Evolutionary conservation across 2,797 vertebrate species (phyloP).

Genomic region (Antrozous pallidus): DNA sequence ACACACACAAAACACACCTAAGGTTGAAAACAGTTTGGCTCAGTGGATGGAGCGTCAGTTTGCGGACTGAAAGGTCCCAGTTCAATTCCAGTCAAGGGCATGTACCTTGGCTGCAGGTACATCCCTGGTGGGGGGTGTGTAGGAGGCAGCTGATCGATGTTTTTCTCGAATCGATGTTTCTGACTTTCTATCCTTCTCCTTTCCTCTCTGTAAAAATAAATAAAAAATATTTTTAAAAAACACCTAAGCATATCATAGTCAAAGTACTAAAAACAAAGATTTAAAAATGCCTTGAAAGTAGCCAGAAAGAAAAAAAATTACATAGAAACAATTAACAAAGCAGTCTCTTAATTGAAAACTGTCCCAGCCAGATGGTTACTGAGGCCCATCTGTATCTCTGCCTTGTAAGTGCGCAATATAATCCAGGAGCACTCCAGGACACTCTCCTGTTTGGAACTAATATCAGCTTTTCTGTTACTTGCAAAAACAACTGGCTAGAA

Average conservation of each 20-base stretch:
- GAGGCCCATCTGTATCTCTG: neutral
- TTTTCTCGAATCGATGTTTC: no score
- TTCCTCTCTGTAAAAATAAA: no score
- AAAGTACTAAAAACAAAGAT: neutral
- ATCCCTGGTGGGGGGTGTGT: no score
- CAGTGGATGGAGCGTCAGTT: no score
- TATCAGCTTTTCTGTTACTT: neutral
- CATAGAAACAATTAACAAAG: slow-evolving; percentile 1
- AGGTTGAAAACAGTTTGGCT: no score
- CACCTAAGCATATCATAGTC: neutral
- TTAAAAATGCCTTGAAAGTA: neutral
- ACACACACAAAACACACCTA: neutral
- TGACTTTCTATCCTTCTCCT: no score
- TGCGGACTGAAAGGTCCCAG: no score
- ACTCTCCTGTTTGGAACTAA: neutral
- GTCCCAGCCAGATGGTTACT: neutral
- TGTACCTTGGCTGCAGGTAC: no score
- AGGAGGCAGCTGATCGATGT: no score
- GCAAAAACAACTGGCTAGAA: neutral
- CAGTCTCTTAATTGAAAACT: neutral
- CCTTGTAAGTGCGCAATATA: neutral
- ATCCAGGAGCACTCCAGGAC: neutral
- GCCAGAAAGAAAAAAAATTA: slow-evolving; percentile 2
- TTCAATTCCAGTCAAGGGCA: no score
- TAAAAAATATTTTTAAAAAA: no score